Base-by-base conservation (phyloP, 2,113 vertebrate genomes). In the Ailurus styani region DNA sequence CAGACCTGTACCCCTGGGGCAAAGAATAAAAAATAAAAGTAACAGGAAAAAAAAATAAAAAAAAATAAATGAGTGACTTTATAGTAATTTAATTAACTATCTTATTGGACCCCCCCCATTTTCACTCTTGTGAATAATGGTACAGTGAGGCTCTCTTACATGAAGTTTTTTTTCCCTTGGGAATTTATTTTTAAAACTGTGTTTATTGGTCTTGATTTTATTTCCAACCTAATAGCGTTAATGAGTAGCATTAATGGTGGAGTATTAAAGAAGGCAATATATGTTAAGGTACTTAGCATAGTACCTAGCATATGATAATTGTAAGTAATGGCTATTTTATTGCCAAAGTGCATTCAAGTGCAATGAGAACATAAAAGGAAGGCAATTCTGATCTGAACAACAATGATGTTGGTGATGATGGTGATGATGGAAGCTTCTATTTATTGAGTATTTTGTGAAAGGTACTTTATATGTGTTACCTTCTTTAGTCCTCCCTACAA, bases 401-500 rank as follows among this genome's bases (percentile, higher is more conserved):
- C 29, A 85, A 5, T 89, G 47, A 18, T 93, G 13, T 25, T 42
- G 31, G 25, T 62, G 57, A 62, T 57, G n/a, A 40, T 37, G 57
- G 18, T 90, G 40, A 47, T 87, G 6, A 64, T 83, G 47, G n/a
- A 50, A 64, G 79, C 6, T 52, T 79, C 9, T 91, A 7, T 64
- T 96, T 92, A 60, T 75, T 95, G 55, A 93, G 21, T 55, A 57
- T 75, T 87, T 94, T 83, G n/a, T 93, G 81, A 96, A 87, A 95
- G 73, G 17, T 45, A 75, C 55, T 95, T 96, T 93, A 57, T 11
- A 25, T 93, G 23, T 81, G 4, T 73, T 87, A 27, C 73, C 77
- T 85, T 18, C 34, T 94, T 87, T 60, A 86, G 42, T 68, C 20
- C 13, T 87, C 14, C 42, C 42, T 60, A 5, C 57, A 60, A 12